phyloP scores from a whole-genome alignment of 2,888 invertebrate species.

The Trichacis sp. region DNA sequence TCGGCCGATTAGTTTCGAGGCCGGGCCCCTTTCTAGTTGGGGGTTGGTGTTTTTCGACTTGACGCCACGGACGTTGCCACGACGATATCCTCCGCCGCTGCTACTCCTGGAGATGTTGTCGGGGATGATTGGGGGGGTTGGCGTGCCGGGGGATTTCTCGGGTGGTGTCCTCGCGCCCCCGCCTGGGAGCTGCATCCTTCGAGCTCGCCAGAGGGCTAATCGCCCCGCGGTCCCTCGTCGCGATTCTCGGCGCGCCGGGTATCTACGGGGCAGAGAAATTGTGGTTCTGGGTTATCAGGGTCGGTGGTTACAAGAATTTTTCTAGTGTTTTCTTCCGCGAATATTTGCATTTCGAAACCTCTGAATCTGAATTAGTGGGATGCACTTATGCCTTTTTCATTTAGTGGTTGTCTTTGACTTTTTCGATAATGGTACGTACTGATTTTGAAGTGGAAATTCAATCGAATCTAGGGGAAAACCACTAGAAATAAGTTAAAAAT shows the following conservation, averaged over 20 bases:
- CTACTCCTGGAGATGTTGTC: constrained; percentile 48
- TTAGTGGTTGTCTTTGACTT: no score
- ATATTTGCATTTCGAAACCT: no score
- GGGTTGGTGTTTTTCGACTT: constrained; percentile 48
- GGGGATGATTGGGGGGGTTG: constrained; percentile 57
- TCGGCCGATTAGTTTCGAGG: constrained; percentile 57
- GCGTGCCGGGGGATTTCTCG: constrained; percentile 61
- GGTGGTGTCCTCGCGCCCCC: constrained; percentile 67
- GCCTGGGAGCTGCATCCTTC: constrained; percentile 70
- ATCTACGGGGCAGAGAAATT: no score
- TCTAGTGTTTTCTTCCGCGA: no score
- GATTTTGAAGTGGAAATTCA: no score
- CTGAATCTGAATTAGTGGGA: no score
- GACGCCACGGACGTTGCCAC: constrained; percentile 46
- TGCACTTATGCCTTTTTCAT: no score
- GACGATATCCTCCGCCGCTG: constrained; percentile 47
- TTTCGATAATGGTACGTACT: no score
- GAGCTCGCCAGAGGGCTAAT: constrained; percentile 68
- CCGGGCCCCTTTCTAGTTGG: constrained; percentile 56
- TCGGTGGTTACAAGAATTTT: no score
- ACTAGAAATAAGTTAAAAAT: no score
- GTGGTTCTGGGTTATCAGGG: no score
- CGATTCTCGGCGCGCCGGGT: constrained; percentile 55
- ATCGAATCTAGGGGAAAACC: no score
- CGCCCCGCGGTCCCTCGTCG: constrained; percentile 67